Base-by-base conservation (phyloP, 2,888 invertebrate species). In the Autographa gamma region DNA sequence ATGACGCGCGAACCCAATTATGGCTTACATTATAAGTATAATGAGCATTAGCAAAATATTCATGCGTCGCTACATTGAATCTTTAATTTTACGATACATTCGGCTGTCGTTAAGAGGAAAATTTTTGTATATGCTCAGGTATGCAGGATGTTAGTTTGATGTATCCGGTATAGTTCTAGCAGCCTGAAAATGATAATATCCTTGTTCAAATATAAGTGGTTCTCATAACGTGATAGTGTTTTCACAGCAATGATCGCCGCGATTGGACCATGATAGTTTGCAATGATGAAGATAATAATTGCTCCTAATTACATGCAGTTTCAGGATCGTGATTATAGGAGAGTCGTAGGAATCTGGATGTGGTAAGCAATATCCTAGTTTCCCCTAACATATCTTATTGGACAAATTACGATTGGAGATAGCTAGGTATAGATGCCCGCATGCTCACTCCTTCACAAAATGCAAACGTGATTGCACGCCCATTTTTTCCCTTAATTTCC, bases 1-100 rank as follows among this genome's bases (percentile, higher is more conserved):
- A 86, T 93, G 94, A 94, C 94, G 93, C 86, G 84, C 85, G 80
- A 78, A 74, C 71, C 94, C 93, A 90, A 91, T 88, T 93, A 91
- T 63, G 93, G 93, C 52, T 76, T 52, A 79, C 88, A 86, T 91
- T 91, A 94, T 93, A 93, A 90, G 89, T 94, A 92, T 93, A 93
- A 91, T 91, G 87, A 85, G 75, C 90, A 87, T 88, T 87, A 88
- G 90, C 91, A 88, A 93, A 93, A 91, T 93, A 88, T 90, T 92
- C 89, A 90, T 90, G 91, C 82, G 85, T 71, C 73, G 75, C 80
- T 80, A 88, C 85, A 85, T 85, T 89, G 93, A 92, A 93, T 93
- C 82, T 88, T 83, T 90, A 92, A 91, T 85, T 78, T 48, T 75
- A 90, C 82, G 82, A 72, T 41, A 60, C 79, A 84, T 90, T 90